Percentiles rank a stretch among this genome's conserved stretches.
phyloP scores from a whole-genome alignment of 92 coral and sea anemone genomes.

The Paramuricea clavata region DNA sequence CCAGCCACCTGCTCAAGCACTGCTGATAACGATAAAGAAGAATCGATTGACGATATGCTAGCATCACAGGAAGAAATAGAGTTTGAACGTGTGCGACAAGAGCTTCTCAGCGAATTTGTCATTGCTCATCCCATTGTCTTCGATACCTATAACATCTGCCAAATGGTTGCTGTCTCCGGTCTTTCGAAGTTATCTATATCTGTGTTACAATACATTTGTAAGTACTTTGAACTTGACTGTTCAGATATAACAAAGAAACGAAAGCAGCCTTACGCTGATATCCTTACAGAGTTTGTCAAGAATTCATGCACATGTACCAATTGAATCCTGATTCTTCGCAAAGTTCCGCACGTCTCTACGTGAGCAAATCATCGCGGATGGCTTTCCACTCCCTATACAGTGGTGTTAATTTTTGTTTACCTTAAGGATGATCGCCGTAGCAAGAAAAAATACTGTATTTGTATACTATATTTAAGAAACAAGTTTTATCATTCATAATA shows the following conservation, averaged over 20 bases:
- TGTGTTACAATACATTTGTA: slow-evolving; percentile 71
- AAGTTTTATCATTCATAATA: no score
- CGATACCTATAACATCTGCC: slow-evolving; percentile 60
- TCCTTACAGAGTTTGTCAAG: slow-evolving; percentile 55
- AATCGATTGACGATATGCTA: slow-evolving; percentile 26
- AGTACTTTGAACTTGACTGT: slow-evolving; percentile 65
- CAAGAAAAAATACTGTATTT: no score
- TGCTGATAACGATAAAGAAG: slow-evolving; percentile 35
- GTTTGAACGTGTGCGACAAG: slow-evolving; percentile 59
- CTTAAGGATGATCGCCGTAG: no score
- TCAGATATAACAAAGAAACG: slow-evolving; percentile 53
- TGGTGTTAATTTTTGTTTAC: neutral
- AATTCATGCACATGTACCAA: slow-evolving; percentile 68
- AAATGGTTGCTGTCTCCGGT: slow-evolving; percentile 47
- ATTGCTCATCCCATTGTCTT: slow-evolving; percentile 67
- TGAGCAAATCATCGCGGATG: neutral
- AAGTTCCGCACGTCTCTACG: neutral
- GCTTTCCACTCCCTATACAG: no score
- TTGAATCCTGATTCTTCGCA: no score
- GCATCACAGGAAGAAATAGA: slow-evolving; percentile 52
- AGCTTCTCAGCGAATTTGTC: slow-evolving; percentile 46
- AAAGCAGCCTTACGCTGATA: slow-evolving; percentile 70
- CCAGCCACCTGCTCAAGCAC: neutral
- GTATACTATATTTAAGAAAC: no score
- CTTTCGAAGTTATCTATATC: slow-evolving; percentile 60